These are phyloP conservation scores for Metopia argyrocephala DNA, from an alignment of 2,888 invertebrate species.

Conservation along the genomic window DNA sequence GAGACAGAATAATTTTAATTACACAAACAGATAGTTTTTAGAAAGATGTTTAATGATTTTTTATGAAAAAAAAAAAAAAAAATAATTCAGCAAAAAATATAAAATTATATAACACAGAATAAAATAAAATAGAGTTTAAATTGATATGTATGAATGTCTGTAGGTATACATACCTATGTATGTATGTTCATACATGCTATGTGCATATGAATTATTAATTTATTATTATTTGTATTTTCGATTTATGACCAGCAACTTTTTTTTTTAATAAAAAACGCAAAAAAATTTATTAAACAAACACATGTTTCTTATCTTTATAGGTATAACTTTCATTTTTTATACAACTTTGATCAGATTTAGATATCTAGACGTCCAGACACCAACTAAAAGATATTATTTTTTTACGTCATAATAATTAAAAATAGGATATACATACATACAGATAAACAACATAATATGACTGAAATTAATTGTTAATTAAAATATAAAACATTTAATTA, in stretches of 20 bases:
- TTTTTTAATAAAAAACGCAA: neutral
- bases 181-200: neutral
- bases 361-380: conserved; percentile 27
- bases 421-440: neutral
- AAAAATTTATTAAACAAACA: conserved; percentile 13
- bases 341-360: neutral
- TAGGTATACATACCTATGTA: neutral
- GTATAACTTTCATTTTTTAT: neutral
- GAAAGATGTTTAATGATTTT: no score
- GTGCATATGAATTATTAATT: neutral
- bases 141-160: no score
- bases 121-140: no score
- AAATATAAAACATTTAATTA: neutral
- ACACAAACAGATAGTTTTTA: no score
- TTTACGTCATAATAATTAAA: neutral
- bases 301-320: conserved; percentile 27
- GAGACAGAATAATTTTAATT: no score
- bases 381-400: neutral
- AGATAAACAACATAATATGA: neutral
- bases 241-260: neutral
- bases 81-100: no score
- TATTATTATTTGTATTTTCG: neutral
- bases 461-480: neutral
- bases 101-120: no score
- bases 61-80: no score